Evolutionary conservation across 64 coral and sea anemone genomes (phyloP).

Genomic region (Stichodactyla helianthus): DNA sequence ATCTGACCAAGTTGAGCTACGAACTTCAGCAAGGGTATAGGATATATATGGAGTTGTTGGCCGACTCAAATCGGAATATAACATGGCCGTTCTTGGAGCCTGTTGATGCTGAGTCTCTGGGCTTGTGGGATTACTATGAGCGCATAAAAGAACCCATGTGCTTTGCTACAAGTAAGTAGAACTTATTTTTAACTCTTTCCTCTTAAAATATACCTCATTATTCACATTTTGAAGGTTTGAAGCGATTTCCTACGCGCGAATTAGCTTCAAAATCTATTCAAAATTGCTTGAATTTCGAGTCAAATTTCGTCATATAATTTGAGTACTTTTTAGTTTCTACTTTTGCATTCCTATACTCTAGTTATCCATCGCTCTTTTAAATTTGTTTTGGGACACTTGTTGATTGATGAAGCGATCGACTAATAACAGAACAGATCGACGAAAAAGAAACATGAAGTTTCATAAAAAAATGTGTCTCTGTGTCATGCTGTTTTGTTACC

Average conservation of each 20-base stretch:
- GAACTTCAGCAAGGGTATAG: slow-evolving; percentile 96
- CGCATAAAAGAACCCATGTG: slow-evolving; percentile 93
- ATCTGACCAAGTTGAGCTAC: slow-evolving; percentile 74
- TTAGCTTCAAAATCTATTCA: not conserved
- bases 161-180: slow-evolving; percentile 80
- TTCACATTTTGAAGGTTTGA: not conserved
- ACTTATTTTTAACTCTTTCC: not conserved
- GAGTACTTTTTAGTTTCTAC: not conserved
- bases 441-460: not conserved
- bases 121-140: slow-evolving; percentile 91
- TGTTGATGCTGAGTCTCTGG: slow-evolving; percentile 81
- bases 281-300: not conserved
- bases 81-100: slow-evolving; percentile 96
- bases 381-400: slow-evolving; percentile 16
- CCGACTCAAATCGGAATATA: slow-evolving; percentile 81
- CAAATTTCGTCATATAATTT: not conserved
- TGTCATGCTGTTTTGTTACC: slow-evolving; percentile 6
- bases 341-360: slow-evolving; percentile 1
- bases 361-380: slow-evolving; percentile 13
- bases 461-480: not conserved
- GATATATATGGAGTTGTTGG: slow-evolving; percentile 78
- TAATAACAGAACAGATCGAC: not conserved
- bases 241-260: not conserved
- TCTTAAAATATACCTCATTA: not conserved
- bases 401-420: not conserved